Evolutionary conservation across 2,888 invertebrate genomes (phyloP).

Genomic region (Xestia ashworthii): DNA sequence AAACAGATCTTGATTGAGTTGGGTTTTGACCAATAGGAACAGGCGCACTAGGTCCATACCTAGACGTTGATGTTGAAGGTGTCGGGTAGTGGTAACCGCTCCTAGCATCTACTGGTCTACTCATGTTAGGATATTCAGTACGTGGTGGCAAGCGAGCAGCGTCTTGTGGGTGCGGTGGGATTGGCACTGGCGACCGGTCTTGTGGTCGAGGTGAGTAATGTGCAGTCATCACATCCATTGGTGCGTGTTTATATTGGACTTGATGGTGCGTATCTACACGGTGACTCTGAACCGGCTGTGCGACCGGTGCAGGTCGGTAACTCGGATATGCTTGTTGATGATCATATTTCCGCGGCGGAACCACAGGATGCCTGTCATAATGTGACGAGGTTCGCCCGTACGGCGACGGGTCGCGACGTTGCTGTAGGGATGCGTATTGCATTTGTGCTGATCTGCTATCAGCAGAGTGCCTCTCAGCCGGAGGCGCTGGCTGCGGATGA

Average conservation of each 20-base stretch:
- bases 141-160: constrained; percentile 78
- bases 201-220: constrained; percentile 80
- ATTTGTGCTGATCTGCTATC: constrained; percentile 79
- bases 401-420: constrained; percentile 83
- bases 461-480: constrained; percentile 77
- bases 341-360: constrained; percentile 85
- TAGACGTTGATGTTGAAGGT: constrained; percentile 83
- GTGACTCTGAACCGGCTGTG: constrained; percentile 81
- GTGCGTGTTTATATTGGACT: constrained; percentile 80
- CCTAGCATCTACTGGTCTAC: constrained; percentile 78
- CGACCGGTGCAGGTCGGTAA: constrained; percentile 79
- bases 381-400: constrained; percentile 78
- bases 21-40: constrained; percentile 80
- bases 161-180: constrained; percentile 79
- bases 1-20: constrained; percentile 76
- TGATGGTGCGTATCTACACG: constrained; percentile 82
- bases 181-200: constrained; percentile 80
- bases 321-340: constrained; percentile 87
- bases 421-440: constrained; percentile 77
- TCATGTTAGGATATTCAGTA: constrained; percentile 79
- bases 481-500: constrained; percentile 80
- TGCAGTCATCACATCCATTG: constrained; percentile 77
- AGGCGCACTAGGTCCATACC: constrained; percentile 76
- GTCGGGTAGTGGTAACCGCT: constrained; percentile 80
- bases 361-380: constrained; percentile 82